phyloP scores from a whole-genome alignment of 2,797 vertebrate genomes.

The Catharus ustulatus region DNA sequence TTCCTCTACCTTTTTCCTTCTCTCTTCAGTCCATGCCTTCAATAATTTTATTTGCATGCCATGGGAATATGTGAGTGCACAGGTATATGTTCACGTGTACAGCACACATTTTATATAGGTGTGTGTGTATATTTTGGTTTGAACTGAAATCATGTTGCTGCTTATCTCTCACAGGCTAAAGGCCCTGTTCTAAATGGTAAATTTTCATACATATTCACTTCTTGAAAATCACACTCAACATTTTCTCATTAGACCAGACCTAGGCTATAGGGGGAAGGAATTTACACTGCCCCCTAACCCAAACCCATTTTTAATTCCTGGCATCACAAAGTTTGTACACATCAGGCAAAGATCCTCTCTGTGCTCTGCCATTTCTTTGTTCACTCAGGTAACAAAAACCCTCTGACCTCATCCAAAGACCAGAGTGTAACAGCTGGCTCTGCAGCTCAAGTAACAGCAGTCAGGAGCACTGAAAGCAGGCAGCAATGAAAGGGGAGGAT shows the following conservation, averaged over 20 bases:
- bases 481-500: neutral
- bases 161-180: neutral
- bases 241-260: neutral
- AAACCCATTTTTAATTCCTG: neutral
- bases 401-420: neutral
- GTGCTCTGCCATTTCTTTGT: neutral
- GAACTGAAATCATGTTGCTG: neutral
- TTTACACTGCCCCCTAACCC: neutral
- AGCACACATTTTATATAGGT: neutral
- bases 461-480: neutral
- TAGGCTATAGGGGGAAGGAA: neutral
- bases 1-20: neutral
- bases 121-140: neutral
- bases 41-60: neutral
- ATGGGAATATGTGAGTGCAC: too few relatives aligned
- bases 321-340: rapidly evolving
- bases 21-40: neutral
- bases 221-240: neutral
- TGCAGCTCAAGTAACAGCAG: neutral
- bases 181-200: neutral
- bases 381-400: neutral
- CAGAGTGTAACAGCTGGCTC: neutral
- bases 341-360: neutral
- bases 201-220: neutral
- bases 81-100: rapidly evolving